A percentile compares a stretch with the other conserved stretches of the same genome.
Evolutionary conservation across 2,797 vertebrate genomes (phyloP).

Genomic region (Poecilia velifera): DNA sequence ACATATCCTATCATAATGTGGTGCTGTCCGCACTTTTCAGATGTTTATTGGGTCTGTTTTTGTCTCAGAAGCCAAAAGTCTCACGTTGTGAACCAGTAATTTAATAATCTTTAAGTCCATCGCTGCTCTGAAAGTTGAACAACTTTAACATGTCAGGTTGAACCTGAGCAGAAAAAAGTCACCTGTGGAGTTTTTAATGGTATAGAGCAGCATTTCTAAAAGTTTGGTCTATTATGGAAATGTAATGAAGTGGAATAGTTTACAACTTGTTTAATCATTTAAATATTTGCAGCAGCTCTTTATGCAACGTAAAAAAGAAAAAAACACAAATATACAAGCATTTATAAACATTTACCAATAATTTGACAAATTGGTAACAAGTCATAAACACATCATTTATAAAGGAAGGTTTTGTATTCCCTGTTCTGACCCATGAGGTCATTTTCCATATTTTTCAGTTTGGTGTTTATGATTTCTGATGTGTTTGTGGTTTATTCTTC

Average conservation of each 20-base stretch:
- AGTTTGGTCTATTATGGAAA: neutral
- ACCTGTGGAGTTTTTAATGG: neutral
- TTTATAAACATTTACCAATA: neutral
- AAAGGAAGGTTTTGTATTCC: neutral
- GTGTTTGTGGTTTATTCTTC: neutral
- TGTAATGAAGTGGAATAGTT: neutral
- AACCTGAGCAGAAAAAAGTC: neutral
- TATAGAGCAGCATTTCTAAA: neutral
- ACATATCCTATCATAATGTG: neutral
- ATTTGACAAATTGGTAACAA: neutral
- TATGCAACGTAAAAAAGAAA: neutral
- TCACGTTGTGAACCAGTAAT: neutral
- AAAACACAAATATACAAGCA: neutral
- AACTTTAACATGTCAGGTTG: neutral
- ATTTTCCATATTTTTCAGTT: neutral
- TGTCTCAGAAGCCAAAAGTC: slow-evolving; percentile 6
- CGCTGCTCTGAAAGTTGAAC: neutral
- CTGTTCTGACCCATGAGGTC: neutral
- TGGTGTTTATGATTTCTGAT: slow-evolving; percentile 1
- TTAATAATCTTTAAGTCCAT: neutral
- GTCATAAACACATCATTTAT: neutral
- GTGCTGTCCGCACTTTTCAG: slow-evolving; percentile 1
- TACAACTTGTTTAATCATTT: neutral
- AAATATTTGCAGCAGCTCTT: neutral
- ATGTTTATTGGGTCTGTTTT: slow-evolving; percentile 9